Evolutionary conservation across 2,113 vertebrate genomes (phyloP).

Genomic region (Neolamprologus sp.): DNA sequence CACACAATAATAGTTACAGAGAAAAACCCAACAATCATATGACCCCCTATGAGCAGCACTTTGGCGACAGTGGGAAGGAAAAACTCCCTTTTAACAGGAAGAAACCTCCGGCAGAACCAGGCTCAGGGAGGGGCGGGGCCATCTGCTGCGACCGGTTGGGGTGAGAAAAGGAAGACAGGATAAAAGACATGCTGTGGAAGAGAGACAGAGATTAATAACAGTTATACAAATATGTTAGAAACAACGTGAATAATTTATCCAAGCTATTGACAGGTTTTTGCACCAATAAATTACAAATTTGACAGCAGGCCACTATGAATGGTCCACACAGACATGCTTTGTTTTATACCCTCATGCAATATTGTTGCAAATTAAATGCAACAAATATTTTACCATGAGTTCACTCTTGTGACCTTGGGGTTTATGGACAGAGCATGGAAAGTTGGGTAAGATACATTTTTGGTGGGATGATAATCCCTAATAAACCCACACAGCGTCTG

Average conservation of each 20-base stretch:
- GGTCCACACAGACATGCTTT: neutral
- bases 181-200: no score
- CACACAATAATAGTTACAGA: no score
- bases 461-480: neutral
- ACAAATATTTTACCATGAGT: neutral
- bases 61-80: no score
- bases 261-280: neutral
- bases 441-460: neutral
- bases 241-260: neutral
- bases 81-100: no score
- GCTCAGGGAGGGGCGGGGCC: no score
- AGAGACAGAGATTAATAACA: no score
- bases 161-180: no score
- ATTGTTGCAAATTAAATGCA: neutral
- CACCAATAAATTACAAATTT: neutral
- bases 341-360: neutral
- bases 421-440: neutral
- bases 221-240: neutral
- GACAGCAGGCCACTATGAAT: neutral
- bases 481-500: neutral
- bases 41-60: no score
- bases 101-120: no score
- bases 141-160: fast-evolving
- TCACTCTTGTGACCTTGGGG: neutral
- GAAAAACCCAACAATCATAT: no score